Conservation (phyloP, 2,888 invertebrate genomes). For the Zele albiditarsus region DNA sequence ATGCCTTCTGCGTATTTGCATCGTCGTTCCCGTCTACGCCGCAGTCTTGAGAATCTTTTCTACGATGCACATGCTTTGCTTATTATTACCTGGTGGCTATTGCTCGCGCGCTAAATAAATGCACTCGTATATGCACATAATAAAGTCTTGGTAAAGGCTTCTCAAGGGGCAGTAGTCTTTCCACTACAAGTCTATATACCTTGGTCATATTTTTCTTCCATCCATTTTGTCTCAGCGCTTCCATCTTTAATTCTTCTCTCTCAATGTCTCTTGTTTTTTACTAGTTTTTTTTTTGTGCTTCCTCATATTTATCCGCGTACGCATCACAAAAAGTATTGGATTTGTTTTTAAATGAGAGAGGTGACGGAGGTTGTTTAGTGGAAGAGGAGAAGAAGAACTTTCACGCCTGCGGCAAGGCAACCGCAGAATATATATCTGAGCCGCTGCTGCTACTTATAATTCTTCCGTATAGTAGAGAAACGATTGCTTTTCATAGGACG, state of each 20-base stretch:
- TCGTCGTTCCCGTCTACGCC: neutral
- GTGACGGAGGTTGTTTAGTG: neutral
- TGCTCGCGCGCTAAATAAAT: conserved; percentile 28
- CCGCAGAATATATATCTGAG: conserved; percentile 11
- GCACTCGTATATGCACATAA: neutral
- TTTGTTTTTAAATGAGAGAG: neutral
- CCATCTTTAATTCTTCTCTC: neutral
- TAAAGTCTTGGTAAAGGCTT: neutral
- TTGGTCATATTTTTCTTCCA: too few relatives aligned
- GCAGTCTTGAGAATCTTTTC: neutral
- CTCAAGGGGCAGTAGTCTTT: neutral
- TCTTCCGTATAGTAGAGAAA: conserved; percentile 4
- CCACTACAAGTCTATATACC: neutral
- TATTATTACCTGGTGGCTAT: conserved; percentile 14
- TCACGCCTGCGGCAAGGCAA: conserved; percentile 66
- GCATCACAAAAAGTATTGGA: conserved; percentile 3
- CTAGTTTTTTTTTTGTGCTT: neutral
- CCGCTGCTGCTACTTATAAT: neutral
- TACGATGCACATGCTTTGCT: conserved; percentile 19
- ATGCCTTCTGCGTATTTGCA: conserved; percentile 5
- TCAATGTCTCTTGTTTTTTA: neutral
- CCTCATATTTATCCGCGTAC: neutral
- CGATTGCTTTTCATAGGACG: conserved; percentile 33
- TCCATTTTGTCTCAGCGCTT: too few relatives aligned
- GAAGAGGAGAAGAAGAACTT: conserved; percentile 50